phyloP scores from a whole-genome alignment of 2,113 vertebrate species.

The Aegotheles bennettii region DNA sequence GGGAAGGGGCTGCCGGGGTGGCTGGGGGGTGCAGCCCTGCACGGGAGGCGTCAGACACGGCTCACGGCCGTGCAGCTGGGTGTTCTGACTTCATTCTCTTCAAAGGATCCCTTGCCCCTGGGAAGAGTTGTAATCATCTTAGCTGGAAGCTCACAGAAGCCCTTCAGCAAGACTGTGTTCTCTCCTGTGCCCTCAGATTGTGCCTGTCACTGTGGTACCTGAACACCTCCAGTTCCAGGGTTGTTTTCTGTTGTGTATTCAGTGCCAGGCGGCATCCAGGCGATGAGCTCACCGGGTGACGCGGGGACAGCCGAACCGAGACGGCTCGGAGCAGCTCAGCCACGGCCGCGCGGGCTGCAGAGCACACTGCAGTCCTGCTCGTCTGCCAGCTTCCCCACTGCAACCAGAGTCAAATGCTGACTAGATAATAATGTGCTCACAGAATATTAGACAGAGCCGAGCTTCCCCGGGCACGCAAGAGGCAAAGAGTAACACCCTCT shows the following conservation, averaged over 20 bases:
- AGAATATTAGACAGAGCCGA: neutral
- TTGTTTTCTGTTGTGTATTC: neutral
- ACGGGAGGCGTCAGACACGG: accelerated
- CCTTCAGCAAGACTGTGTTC: neutral
- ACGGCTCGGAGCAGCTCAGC: neutral
- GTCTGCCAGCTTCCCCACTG: neutral
- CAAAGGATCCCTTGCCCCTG: neutral
- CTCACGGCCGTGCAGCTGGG: accelerated
- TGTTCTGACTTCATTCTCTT: neutral
- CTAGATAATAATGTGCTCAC: neutral
- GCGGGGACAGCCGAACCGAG: neutral
- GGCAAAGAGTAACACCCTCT: neutral
- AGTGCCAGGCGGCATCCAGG: neutral
- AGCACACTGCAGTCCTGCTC: neutral
- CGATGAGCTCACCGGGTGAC: neutral
- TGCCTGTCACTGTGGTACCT: neutral
- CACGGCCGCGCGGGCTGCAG: neutral
- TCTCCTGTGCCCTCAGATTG: neutral
- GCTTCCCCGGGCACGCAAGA: neutral
- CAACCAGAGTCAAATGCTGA: neutral
- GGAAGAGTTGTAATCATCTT: neutral
- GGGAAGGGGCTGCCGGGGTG: neutral
- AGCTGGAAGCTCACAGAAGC: neutral
- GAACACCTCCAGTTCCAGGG: neutral
- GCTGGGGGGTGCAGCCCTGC: neutral